Base-by-base conservation (phyloP, 2,888 invertebrate species). In the Cantharis rufa region DNA sequence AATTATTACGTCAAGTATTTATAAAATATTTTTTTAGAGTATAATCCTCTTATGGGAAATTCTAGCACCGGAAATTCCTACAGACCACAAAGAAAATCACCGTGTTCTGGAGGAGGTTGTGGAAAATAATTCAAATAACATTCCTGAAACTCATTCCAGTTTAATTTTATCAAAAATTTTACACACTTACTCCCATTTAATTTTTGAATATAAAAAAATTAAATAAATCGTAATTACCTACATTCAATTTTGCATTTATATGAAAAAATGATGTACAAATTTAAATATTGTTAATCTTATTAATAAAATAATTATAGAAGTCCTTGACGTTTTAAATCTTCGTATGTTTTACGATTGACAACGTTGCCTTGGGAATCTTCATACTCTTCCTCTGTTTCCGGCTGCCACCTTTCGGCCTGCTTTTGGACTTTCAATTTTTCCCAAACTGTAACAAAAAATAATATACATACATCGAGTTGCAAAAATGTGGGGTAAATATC, bases 341-440 rank as follows among this genome's bases (percentile, higher is more conserved):
- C 99, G 85, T 94, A 99, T 0, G 98, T 99, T 88, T 99, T 99
- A 81, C 97, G 93, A 89, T 97, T 99, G 1, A 99, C 98, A 15
- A 99, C 99, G 90, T 99, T 99, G 13, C 99, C 99, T 83, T 94
- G 92, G 0, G 98, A 98, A 90, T 99, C 99, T 89, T 99, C 99
- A 89, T 95, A 99, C 86, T 99, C 99, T 89, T 99, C 99, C 89
- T 98, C 96, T 82, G 95, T 95, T 87, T 98, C 98, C 0, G 98
- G 97, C 82, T 96, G 96, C 95, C 97, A 99, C 79, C 99, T 92
- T 89, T 98, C 98, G 69, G 93, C 93, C 85, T 98, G 98, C 86
- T 99, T 99, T 85, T 96, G 96, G 10, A 94, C 92, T 87, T 98
- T 98, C 15, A 99, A 91, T 89, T 98, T 98, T 86, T 98, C 98